Evolutionary conservation across 1,140 invertebrate species (phyloP).

Genomic region (Pogonomyrmex californicus): DNA sequence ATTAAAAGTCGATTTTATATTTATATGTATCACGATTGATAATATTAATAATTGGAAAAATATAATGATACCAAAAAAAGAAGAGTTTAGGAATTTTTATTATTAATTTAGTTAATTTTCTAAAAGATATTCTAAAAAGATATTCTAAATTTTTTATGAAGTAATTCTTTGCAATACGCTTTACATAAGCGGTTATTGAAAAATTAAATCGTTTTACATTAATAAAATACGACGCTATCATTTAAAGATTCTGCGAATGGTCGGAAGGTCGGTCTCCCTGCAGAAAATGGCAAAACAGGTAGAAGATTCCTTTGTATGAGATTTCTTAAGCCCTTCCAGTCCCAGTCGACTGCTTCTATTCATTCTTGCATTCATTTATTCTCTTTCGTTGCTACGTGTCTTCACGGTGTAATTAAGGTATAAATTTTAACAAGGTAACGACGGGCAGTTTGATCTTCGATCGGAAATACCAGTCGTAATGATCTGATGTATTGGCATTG

Average conservation of each 20-base stretch:
- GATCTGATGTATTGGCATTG: neutral
- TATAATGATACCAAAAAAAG: neutral
- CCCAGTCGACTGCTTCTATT: constrained; percentile 42
- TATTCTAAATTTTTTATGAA: neutral
- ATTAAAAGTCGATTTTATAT: neutral
- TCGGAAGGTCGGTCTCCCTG: constrained; percentile 3
- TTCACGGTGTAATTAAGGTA: constrained; percentile 63
- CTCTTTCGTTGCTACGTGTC: constrained; percentile 17
- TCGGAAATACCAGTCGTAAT: constrained; percentile 17
- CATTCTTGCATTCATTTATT: constrained; percentile 60
- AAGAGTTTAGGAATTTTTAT: neutral
- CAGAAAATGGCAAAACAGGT: constrained; percentile 57
- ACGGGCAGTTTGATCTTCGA: constrained; percentile 45
- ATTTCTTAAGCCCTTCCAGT: constrained; percentile 53
- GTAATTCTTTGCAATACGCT: neutral
- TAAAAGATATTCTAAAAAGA: neutral
- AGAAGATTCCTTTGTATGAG: constrained; percentile 56
- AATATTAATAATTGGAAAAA: neutral
- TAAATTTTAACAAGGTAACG: constrained; percentile 54
- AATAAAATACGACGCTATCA: neutral
- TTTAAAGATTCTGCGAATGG: constrained; percentile 43
- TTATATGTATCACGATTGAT: neutral
- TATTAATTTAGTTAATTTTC: neutral
- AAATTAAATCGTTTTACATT: neutral
- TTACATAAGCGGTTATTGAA: neutral